A percentile compares a stretch with the other conserved stretches of the same genome.
Conservation (phyloP, 2,888 invertebrate genomes). For the Stenodema calcarata region DNA sequence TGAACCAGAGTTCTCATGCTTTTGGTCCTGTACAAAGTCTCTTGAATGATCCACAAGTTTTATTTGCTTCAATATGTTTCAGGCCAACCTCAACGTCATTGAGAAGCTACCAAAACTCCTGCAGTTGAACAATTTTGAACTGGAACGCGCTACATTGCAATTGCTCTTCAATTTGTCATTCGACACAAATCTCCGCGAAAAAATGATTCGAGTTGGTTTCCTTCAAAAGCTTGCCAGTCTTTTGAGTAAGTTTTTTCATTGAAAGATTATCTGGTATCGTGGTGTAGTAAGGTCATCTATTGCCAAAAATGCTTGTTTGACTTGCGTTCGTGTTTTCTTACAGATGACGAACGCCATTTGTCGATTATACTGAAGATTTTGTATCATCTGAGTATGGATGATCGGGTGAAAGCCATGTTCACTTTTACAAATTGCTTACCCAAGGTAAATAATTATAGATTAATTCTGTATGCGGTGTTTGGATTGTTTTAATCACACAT, state of each 20-base stretch:
- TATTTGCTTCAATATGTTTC: too few relatives aligned
- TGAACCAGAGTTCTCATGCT: too few relatives aligned
- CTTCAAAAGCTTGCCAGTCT: slow-evolving; percentile 88
- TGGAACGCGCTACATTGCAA: slow-evolving; percentile 84
- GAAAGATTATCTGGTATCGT: not conserved
- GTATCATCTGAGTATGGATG: slow-evolving; percentile 95
- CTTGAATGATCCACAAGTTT: too few relatives aligned
- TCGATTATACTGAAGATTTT: slow-evolving; percentile 80
- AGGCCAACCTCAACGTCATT: slow-evolving; percentile 76
- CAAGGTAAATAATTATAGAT: slow-evolving; percentile 65
- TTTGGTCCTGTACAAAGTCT: too few relatives aligned
- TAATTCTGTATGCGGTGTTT: not conserved
- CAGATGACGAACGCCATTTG: slow-evolving; percentile 80
- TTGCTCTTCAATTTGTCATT: slow-evolving; percentile 95
- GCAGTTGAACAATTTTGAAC: slow-evolving; percentile 68
- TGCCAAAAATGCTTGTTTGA: not conserved
- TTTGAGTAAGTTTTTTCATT: slow-evolving; percentile 70
- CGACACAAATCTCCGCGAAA: slow-evolving; percentile 82
- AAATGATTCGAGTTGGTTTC: slow-evolving; percentile 88
- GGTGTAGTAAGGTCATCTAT: too few relatives aligned
- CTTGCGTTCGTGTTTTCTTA: not conserved
- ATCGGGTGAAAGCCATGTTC: slow-evolving; percentile 91
- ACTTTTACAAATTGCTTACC: slow-evolving; percentile 93
- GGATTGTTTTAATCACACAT: not conserved
- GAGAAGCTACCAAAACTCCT: slow-evolving; percentile 85